Evolutionary conservation across 2,888 invertebrate species (phyloP), one percentile per base, ranked within the genome.

Genomic region (Harmothoe impar): DNA sequence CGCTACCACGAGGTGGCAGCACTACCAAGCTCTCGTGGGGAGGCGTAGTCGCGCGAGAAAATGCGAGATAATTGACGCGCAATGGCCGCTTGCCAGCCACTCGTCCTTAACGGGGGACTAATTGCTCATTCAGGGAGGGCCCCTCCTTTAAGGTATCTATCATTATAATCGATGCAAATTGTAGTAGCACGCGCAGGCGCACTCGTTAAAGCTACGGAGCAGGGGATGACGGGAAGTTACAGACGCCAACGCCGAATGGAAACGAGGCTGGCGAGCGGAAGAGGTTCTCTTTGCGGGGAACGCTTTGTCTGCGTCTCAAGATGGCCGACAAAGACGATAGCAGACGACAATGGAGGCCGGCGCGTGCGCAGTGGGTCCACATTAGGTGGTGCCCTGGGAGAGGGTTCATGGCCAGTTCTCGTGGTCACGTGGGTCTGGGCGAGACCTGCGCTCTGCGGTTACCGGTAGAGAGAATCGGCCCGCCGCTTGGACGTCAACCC

Each of bases 101-200:
- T 56, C 54, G 31, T 52, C 17, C 54, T 86, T 54, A 52, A 29
- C 51, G 51, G 29, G 31, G 29, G 25, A 54, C 86, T 86, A 86
- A 86, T 86, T 86, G 86, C 86, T 86, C 54, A 86, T 86, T 86
- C 54, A 86, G 54, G 52, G 54, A 7, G 86, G 25, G 56, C 86
- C n/a, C 20, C 86, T 52, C 86, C 33, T 86, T 86, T 86, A 31
- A 52, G 86, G 86, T 52, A 54, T 86, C 86, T 54, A 86, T 54
- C 54, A 86, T 86, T 86, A 86, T 86, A 86, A 86, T 86, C 86
- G 86, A 86, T 86, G 86, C 54, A 54, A 31, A 86, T 86, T 86
- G 86, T 86, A 31, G 86, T 43, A 43, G 81, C 81, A 81, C 43
- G 81, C 81, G 81, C 81, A 81, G 33, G 43, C 81, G 81, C 81